Evolutionary conservation across 2,888 invertebrate genomes (phyloP).

Genomic region (Leptothorax acervorum): DNA sequence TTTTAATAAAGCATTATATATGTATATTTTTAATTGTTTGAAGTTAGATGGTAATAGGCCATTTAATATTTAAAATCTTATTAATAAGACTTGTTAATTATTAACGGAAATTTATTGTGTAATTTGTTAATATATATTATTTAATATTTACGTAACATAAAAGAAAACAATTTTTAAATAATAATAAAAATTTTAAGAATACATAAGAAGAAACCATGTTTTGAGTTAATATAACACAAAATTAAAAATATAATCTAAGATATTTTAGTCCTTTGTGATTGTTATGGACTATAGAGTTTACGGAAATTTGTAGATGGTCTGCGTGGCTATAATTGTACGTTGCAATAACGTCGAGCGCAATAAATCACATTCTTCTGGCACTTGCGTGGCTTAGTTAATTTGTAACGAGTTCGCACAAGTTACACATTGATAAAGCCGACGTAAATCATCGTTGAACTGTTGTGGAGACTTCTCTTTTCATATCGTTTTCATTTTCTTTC

Average conservation of each 20-base stretch:
- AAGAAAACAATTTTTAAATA: background rate
- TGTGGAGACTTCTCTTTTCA: no score
- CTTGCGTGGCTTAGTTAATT: constrained; percentile 74
- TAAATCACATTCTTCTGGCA: constrained; percentile 68
- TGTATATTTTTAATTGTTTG: background rate
- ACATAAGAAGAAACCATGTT: background rate
- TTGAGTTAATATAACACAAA: background rate
- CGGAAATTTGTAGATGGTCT: background rate
- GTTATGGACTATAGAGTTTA: background rate
- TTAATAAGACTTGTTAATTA: background rate
- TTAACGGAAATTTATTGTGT: background rate
- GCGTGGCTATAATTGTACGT: constrained; percentile 15
- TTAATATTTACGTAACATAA: background rate
- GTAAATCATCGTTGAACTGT: no score
- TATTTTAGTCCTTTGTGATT: background rate
- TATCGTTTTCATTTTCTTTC: no score
- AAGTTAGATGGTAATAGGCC: background rate
- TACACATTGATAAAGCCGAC: no score
- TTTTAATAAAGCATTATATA: background rate
- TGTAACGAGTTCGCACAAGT: no score
- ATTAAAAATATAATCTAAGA: background rate
- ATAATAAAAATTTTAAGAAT: background rate
- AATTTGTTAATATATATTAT: background rate
- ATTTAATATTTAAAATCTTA: background rate
- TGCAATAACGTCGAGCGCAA: constrained; percentile 44